Base-by-base conservation (phyloP, 2,888 invertebrate genomes). In the Dasysyrphus albostriatus region DNA sequence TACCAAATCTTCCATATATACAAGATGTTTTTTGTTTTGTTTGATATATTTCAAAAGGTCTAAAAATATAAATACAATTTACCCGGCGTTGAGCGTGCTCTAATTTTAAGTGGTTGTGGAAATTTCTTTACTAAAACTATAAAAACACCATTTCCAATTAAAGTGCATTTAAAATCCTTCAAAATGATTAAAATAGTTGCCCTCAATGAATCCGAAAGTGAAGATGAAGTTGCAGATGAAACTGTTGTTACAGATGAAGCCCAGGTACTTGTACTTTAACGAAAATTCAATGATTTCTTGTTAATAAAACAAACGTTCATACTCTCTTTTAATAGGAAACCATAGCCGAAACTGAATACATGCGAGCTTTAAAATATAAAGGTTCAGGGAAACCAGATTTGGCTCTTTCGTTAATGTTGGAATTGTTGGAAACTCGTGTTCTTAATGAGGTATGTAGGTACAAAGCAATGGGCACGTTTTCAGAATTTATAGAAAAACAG, bases 171-270 rank as follows among this genome's bases (percentile, higher is more conserved):
- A 51, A 39, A 39, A 37, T 5, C 5, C 10, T 14, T 37, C 39
- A 88, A 75, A 61, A 90, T 90, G 90, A 83, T 89, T n/a, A 88
- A 88, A 87, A 90, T 90, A 63, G 80, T 89, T 54, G 90, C 90
- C 0, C 83, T 90, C 1, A 90, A 90, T 74, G 89, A 89, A 65
- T 88, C 88, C 8, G 87, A 88, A 19, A 84, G 83, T 54, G 88
- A 88, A 39, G 88, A 88, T 9, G 88, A 82, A 19, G 70, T 75
- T 16, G 73, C 88, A 10, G 82, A 82, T 77, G 88, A 89, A 9
- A 81, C 85, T 4, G 56, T 88, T 14, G 88, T 88, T 39, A 89
- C 89, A 8, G 88, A 88, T 70, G 90, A 90, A 65, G 89, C 90
- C 0, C 90, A 90, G 77, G 89, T 89, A 82, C n/a, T 29, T 24